Conservation (phyloP, 2,888 invertebrate species). For the Apodemia duryi region DNA sequence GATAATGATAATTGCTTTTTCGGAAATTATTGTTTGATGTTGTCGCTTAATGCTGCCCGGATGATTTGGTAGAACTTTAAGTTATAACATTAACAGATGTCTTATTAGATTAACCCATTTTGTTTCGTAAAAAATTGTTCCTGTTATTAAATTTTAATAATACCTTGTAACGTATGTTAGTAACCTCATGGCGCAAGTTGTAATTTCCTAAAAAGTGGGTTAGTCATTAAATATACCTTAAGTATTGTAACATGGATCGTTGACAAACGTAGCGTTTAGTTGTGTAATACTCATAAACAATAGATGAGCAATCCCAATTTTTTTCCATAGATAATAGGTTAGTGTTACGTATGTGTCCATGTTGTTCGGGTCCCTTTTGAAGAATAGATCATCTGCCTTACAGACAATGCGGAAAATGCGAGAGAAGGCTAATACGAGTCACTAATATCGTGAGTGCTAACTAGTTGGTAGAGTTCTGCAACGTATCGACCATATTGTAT, state of each 20-base stretch:
- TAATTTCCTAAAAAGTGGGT: constrained; percentile 17
- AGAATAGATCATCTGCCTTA: no score
- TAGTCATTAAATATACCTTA: constrained; percentile 26
- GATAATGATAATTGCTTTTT: constrained; percentile 78
- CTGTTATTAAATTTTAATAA: constrained; percentile 11
- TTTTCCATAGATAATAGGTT: no score
- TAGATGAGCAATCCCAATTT: no score
- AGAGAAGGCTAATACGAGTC: no score
- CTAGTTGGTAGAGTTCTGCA: no score
- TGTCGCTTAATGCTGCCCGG: constrained; percentile 63
- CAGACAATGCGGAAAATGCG: no score
- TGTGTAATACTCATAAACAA: background rate
- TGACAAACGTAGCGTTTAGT: background rate
- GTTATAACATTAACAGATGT: constrained; percentile 57
- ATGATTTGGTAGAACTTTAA: constrained; percentile 36
- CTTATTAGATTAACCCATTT: constrained; percentile 38
- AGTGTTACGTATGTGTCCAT: no score
- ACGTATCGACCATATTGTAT: no score
- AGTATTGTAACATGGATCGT: background rate
- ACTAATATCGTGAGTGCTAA: no score
- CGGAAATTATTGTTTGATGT: constrained; percentile 77
- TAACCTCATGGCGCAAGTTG: constrained; percentile 11
- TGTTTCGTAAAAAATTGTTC: constrained; percentile 27
- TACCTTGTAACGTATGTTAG: background rate
- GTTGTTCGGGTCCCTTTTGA: no score